A percentile compares a stretch with the other conserved stretches of the same genome.
Evolutionary conservation across 2,888 invertebrate species (phyloP).

Genomic region (Drosophila conformis): DNA sequence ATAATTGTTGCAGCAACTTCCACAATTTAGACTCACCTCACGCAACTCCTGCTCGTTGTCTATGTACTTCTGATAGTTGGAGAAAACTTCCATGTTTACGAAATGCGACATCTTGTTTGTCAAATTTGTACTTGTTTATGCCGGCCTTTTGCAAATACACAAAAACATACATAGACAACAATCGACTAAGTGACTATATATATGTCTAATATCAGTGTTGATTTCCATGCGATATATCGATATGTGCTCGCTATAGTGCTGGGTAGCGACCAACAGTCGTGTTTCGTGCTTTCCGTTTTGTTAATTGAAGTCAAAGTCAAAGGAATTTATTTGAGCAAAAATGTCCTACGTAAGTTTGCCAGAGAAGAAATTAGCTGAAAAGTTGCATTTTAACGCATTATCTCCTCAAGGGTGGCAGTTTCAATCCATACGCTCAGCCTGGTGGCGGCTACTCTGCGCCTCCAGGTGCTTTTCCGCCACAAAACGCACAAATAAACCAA

Average conservation of each 20-base stretch:
- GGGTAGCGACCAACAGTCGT: slow-evolving; percentile 28
- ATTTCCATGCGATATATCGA: slow-evolving; percentile 28
- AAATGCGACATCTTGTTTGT: slow-evolving; percentile 85
- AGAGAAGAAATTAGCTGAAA: neutral
- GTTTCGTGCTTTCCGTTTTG: slow-evolving; percentile 2
- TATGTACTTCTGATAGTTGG: slow-evolving; percentile 91
- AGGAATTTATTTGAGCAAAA: slow-evolving; percentile 27
- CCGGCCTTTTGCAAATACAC: slow-evolving; percentile 36
- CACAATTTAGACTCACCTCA: slow-evolving; percentile 87
- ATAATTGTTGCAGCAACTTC: neutral
- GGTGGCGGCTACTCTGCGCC: slow-evolving; percentile 81
- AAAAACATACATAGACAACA: neutral
- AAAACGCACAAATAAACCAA: slow-evolving; percentile 87
- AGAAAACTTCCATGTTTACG: slow-evolving; percentile 88
- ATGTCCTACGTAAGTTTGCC: slow-evolving; percentile 80
- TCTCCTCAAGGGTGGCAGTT: slow-evolving; percentile 68
- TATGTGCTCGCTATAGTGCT: neutral
- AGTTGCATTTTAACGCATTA: neutral
- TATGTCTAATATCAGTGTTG: slow-evolving; percentile 22
- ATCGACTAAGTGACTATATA: slow-evolving; percentile 7
- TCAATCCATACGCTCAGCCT: slow-evolving; percentile 70
- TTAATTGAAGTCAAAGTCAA: slow-evolving; percentile 39
- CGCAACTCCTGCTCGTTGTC: slow-evolving; percentile 92
- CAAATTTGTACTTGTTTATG: slow-evolving; percentile 38
- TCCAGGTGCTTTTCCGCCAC: slow-evolving; percentile 84